Percentiles rank a stretch among this genome's conserved stretches.
These are phyloP conservation scores for Heteromormyrus szaboi DNA, from an alignment of 2,797 vertebrate species.

Conservation along the genomic window DNA sequence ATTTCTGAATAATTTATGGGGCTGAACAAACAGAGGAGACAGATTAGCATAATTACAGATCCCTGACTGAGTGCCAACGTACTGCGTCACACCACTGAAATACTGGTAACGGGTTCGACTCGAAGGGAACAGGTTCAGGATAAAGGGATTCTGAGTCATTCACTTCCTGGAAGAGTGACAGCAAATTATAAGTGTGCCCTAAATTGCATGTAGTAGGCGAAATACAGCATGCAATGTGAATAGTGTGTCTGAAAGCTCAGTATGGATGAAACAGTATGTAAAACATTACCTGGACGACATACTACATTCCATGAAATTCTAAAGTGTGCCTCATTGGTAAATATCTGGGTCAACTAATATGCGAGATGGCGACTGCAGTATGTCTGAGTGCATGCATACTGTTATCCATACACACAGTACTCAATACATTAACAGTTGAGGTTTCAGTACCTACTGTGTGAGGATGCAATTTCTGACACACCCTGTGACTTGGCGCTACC, in stretches of 20 bases:
- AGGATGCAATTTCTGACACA: neutral
- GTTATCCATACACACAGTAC: neutral
- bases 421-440: neutral
- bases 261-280: neutral
- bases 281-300: neutral
- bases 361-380: neutral
- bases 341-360: neutral
- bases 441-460: neutral
- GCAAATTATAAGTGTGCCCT: neutral
- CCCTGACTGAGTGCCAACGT: neutral
- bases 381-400: neutral
- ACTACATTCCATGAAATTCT: neutral
- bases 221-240: neutral
- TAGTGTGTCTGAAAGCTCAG: neutral
- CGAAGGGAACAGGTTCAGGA: neutral
- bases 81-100: neutral
- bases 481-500: neutral
- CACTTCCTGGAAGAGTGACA: neutral
- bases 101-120: neutral
- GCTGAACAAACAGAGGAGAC: neutral
- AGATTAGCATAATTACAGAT: neutral
- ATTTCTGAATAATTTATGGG: slow-evolving; percentile 1
- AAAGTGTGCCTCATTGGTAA: neutral
- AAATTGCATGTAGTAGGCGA: neutral
- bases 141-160: neutral